Conservation (phyloP, 2,888 invertebrate species). For the Hedya salicella region DNA sequence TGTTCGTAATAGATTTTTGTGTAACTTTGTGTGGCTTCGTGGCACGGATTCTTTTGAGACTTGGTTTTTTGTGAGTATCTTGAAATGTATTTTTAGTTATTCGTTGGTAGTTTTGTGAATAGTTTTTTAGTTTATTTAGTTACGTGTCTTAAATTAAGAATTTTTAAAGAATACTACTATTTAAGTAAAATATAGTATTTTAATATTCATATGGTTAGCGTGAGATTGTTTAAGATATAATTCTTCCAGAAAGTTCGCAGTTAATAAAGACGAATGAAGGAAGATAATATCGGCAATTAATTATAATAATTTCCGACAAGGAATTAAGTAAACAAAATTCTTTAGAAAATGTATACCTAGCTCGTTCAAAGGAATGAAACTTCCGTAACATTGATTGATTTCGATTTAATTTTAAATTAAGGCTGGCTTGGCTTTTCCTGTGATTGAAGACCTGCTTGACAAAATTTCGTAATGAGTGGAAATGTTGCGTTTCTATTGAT, state of each 20-base stretch:
- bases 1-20: conserved; percentile 34
- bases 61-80: conserved; percentile 27
- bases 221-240: not conserved
- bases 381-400: conserved; percentile 36
- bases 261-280: conserved; percentile 19
- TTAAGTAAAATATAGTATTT: too few relatives aligned
- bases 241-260: not conserved
- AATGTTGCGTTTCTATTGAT: conserved; percentile 3
- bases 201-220: too few relatives aligned
- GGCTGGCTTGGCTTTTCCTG: conserved; percentile 2
- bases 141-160: too few relatives aligned
- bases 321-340: conserved; percentile 32
- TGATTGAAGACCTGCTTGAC: conserved; percentile 14
- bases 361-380: conserved; percentile 4
- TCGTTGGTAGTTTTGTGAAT: not conserved
- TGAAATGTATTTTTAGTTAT: not conserved
- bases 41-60: conserved; percentile 32
- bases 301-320: conserved; percentile 24
- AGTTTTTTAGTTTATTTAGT: not conserved
- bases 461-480: conserved; percentile 2
- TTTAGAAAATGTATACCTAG: conserved; percentile 9
- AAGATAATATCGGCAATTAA: conserved; percentile 16
- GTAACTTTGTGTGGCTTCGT: conserved; percentile 30
- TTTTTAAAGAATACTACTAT: too few relatives aligned
- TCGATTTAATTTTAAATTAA: conserved; percentile 19